Base-by-base conservation (phyloP, 2,113 vertebrate genomes). In the Cairina moschata region DNA sequence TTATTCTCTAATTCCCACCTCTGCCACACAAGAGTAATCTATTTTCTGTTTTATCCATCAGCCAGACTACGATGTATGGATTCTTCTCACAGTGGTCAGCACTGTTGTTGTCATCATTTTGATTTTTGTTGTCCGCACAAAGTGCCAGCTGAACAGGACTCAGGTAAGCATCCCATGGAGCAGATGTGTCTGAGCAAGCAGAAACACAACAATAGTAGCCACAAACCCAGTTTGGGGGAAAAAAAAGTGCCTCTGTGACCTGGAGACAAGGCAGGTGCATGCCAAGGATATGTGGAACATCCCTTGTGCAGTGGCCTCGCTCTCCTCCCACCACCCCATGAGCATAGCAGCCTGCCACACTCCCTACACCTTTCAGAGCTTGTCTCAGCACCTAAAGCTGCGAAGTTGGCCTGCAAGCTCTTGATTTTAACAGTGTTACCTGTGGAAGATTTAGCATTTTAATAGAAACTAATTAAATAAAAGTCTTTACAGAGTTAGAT, bases 11-110 rank as follows among this genome's bases (percentile, higher is more conserved):
- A 31, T 50, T 80, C 56, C 52, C 48, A 58, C 8, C 21, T 8
- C 26, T 50, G 29, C 40, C 62, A 73, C 32, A 15, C n/a, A 23
- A 38, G 44, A 55, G 22, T 82, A 29, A 90, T 40, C 82, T 44
- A 72, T 90, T 71, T 82, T 86, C 40, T 90, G 40, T 93, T 96
- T 85, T 84, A 31, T 81, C 76, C 91, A 60, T 48, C 97, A 99
- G 99, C 98, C 98, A 81, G 98, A 99, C 95, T 99, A 99, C 5
- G 99, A 99, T 1, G 98, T 99, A 71, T 99, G 99, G 87, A 99
- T 99, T 94, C 98, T 99, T 86, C 98, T 99, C 96, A 99, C 99
- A 0, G 98, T 99, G 69, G 98, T 99, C 93, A 97, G 99, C 87
- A 99, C 98, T 5, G 98, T 99, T 76, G 95, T 99, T 5, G 98